Evolutionary conservation across 1,140 invertebrate genomes (phyloP).

Genomic region (Zaprionus nigranus): DNA sequence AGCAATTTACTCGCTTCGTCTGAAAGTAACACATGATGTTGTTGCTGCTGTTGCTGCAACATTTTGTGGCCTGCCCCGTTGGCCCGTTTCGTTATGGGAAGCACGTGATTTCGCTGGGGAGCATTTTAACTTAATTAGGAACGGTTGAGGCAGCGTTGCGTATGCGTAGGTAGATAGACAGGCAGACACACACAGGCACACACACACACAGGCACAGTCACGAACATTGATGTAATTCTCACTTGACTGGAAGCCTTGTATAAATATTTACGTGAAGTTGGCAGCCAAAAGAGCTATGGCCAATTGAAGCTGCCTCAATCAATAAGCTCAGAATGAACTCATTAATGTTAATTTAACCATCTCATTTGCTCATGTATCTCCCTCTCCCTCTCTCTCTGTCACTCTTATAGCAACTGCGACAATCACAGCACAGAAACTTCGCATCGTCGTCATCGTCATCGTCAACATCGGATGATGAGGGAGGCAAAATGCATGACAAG

Average conservation of each 20-base stretch:
- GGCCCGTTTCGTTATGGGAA: constrained; percentile 53
- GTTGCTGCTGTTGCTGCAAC: constrained; percentile 2
- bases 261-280: constrained; percentile 40
- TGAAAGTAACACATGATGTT: constrained; percentile 42
- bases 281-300: constrained; percentile 47
- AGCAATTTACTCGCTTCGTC: constrained; percentile 36
- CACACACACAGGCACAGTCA: neutral
- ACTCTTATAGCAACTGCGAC: constrained; percentile 4
- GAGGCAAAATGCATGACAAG: constrained; percentile 48
- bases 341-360: constrained; percentile 75
- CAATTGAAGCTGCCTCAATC: constrained; percentile 63
- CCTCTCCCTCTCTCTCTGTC: constrained; percentile 6
- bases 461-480: constrained; percentile 43
- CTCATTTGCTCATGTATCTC: constrained; percentile 16
- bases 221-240: constrained; percentile 42
- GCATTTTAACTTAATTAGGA: constrained; percentile 82
- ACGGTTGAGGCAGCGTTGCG: constrained; percentile 35
- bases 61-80: constrained; percentile 37
- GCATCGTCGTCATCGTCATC: constrained; percentile 29
- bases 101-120: constrained; percentile 79
- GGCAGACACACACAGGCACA: neutral
- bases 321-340: constrained; percentile 64
- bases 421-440: constrained; percentile 64
- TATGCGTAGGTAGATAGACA: constrained; percentile 28
- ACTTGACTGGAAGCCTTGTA: constrained; percentile 13